Evolutionary conservation across 2,888 invertebrate species (phyloP), one percentile per base, ranked within the genome.

Genomic region (Chironomus riparius): DNA sequence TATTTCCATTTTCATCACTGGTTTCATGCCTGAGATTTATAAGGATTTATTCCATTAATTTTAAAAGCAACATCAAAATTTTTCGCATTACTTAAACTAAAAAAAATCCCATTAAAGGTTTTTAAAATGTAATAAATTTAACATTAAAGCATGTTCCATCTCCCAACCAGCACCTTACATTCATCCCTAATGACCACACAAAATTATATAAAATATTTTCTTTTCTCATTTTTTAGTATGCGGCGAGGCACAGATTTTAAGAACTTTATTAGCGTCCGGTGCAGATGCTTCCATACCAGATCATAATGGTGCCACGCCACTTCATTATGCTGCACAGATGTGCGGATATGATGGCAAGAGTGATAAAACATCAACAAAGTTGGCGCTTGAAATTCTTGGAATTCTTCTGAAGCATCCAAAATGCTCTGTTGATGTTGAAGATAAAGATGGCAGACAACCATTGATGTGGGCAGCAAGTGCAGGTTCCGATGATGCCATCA

Each of bases 261-360:
- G 95, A 62, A 88, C 94, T 0, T 91, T 98, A 68, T 85, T 97
- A 79, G 90, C 92, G 2, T 90, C 92, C 1, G 96, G 96, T 4
- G 97, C 96, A 0, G 91, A 92, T 79, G 90, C 96, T 6, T 92
- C 93, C 13, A 92, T 92, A 0, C 90, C 95, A 0, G 98, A 99
- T 84, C 91, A 94, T 78, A 95, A 97, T 82, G 95, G 97, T 21
- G 98, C 98, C 15, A 95, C 93, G 80, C 97, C 98, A 0, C 86
- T 98, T 76, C 98, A 98, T 84, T 98, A 98, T 84, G 97, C 98
- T 0, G 97, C 98, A 13, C 97, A 98, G 85, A 95, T 98, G 91
- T 96, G 96, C 81, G 95, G 94, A 0, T 90, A 90, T 62, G 88
- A 88, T 78, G 87, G 87, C 62, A 88, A 82, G 78, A 70, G 81